Percentiles rank a stretch among this genome's conserved stretches.
phyloP scores from a whole-genome alignment of 2,797 vertebrate species.

The Mus minutoides region DNA sequence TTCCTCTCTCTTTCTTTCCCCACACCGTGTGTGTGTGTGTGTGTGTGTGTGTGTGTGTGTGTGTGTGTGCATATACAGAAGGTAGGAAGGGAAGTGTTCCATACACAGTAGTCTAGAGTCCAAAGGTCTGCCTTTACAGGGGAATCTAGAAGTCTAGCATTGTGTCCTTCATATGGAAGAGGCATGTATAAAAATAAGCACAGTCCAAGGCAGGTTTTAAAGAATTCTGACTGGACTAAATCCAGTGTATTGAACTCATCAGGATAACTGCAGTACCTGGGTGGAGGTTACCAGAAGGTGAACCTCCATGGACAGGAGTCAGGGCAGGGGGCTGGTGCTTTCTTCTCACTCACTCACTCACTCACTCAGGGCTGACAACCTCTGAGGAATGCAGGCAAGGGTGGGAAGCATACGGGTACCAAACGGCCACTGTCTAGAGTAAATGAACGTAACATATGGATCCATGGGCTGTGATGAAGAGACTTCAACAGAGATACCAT shows the following conservation, averaged over 20 bases:
- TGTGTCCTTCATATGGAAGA: neutral
- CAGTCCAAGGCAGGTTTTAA: neutral
- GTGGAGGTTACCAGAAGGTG: neutral
- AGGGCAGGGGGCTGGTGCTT: neutral
- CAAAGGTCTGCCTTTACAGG: conserved; percentile 4
- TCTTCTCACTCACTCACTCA: neutral
- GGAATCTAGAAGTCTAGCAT: neutral
- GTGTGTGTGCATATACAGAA: neutral
- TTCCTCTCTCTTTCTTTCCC: too few relatives aligned
- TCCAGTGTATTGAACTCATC: neutral
- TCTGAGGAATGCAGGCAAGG: neutral
- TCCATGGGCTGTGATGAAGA: neutral
- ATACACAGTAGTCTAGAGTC: neutral
- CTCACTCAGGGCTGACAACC: neutral
- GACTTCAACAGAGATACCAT: neutral
- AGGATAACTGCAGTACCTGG: neutral
- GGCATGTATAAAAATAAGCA: neutral
- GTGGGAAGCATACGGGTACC: neutral
- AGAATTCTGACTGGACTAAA: neutral
- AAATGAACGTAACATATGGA: neutral
- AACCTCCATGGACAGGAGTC: neutral
- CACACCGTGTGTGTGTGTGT: too few relatives aligned
- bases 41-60: too few relatives aligned
- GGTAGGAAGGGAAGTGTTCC: conserved; percentile 22
- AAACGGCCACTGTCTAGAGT: neutral